These are phyloP conservation scores for Glyphotaelius pellucidus DNA, from an alignment of 2,888 invertebrate species.

Conservation along the genomic window DNA sequence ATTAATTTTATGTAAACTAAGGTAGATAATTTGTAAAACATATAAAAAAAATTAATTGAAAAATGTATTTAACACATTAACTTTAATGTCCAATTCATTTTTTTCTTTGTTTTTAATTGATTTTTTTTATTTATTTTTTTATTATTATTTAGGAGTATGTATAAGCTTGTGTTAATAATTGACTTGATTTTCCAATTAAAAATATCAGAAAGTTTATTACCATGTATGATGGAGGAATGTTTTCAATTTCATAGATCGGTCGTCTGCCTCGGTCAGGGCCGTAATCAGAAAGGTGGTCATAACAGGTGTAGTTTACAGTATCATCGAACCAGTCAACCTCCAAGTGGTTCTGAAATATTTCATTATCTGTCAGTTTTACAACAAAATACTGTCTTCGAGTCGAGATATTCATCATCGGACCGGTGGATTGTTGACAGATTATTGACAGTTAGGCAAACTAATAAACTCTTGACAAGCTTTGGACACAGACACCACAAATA, in stretches of 20 bases:
- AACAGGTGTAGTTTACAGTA: conserved; percentile 77
- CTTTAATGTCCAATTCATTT: too few species aligned
- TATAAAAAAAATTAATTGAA: too few species aligned
- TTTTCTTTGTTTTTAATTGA: too few species aligned
- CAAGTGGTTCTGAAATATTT: conserved; percentile 55
- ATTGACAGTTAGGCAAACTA: too few species aligned
- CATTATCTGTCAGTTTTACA: not conserved
- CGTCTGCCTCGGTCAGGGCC: conserved; percentile 73
- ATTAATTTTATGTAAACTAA: not conserved
- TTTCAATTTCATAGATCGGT: conserved; percentile 76
- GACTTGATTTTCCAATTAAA: not conserved
- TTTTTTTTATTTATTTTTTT: too few species aligned
- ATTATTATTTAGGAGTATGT: too few species aligned
- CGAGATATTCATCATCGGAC: too few species aligned
- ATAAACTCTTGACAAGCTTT: too few species aligned
- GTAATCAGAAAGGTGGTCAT: conserved; percentile 73
- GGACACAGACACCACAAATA: too few species aligned
- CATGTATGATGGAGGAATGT: conserved; percentile 77
- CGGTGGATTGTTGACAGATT: too few species aligned
- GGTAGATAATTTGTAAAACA: not conserved
- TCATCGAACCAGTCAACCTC: conserved; percentile 64
- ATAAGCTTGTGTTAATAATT: not conserved
- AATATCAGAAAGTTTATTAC: conserved; percentile 69
- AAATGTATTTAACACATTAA: too few species aligned
- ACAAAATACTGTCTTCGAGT: too few species aligned